Base-by-base conservation (phyloP, 2,113 vertebrate genomes). In the Laterallus jamaicensis region DNA sequence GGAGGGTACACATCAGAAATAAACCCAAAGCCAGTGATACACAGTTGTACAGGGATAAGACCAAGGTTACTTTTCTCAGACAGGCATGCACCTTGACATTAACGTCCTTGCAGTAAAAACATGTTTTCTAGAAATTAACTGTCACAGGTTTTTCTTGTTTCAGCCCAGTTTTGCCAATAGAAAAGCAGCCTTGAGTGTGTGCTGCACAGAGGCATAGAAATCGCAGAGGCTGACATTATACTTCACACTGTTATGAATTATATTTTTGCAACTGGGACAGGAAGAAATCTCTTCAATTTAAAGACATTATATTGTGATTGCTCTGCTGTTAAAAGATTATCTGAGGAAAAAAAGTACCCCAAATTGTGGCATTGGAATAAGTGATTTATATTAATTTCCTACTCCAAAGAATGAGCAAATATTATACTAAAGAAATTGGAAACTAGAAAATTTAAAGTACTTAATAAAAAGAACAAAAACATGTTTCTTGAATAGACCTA, bases 301-400 rank as follows among this genome's bases (percentile, higher is more conserved):
- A 88, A 88, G 82, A 83, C 5, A 64, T 77, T 90, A 29, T 66
- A 78, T 69, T 86, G 31, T 42, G n/a, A 88, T 90, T 90, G 31
- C 56, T 67, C 19, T 94, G 29, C 68, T 95, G 40, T 86, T 94
- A 86, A 70, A 94, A 90, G 90, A 90, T 83, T 86, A 82, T 42
- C 44, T 39, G 29, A 90, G 55, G n/a, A 35, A 86, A 86, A 77
- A 85, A 47, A 69, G 44, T 58, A 22, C 10, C 31, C n/a, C 20
- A 70, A 94, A 60, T 59, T 90, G 29, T 80, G 68, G 19, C n/a
- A 84, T 4, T 74, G 32, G 47, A 77, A 67, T 63, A 91, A 88
- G 22, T 86, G 52, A 81, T 94, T 88, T 86, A 62, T 81, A 88
- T 88, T 96, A 63, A 90, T 95, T 96, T 94, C 84, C 80, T 94